A percentile compares a stretch with the other conserved stretches of the same genome.
Evolutionary conservation across 2,888 invertebrate species (phyloP).

Genomic region (Ypsolopha sequella): DNA sequence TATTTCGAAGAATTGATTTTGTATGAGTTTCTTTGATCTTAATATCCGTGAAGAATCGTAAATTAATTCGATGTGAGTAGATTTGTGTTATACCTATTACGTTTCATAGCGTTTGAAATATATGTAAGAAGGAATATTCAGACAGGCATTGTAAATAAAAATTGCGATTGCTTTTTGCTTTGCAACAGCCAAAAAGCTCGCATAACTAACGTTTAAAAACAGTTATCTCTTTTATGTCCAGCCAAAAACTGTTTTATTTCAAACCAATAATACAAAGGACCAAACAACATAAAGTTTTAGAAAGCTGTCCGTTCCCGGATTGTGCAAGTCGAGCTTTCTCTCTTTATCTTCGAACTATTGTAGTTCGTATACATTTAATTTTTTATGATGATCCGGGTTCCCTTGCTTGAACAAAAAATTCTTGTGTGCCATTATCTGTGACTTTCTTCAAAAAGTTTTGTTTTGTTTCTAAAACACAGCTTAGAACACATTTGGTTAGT

Average conservation of each 20-base stretch:
- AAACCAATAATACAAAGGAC: constrained; percentile 21
- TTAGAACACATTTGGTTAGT: background rate
- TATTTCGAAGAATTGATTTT: no score
- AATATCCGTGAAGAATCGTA: no score
- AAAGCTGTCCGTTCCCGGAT: constrained; percentile 44
- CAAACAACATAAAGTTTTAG: constrained; percentile 50
- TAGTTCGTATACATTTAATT: constrained; percentile 15
- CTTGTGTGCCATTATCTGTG: background rate
- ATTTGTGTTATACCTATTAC: no score
- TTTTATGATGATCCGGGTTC: constrained; percentile 23
- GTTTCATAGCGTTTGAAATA: no score
- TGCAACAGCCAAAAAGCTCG: background rate
- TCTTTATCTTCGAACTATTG: constrained; percentile 39
- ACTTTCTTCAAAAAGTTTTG: background rate
- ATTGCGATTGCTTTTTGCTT: background rate
- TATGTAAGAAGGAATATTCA: no score
- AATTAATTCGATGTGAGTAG: no score
- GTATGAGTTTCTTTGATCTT: no score
- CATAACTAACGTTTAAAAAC: background rate
- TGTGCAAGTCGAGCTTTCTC: constrained; percentile 56
- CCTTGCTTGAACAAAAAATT: background rate
- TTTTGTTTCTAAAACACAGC: background rate
- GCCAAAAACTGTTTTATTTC: background rate
- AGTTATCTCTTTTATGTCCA: background rate
- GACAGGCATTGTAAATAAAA: background rate